phyloP scores from a whole-genome alignment of 2,888 invertebrate species.

The Parnassius smintheus region DNA sequence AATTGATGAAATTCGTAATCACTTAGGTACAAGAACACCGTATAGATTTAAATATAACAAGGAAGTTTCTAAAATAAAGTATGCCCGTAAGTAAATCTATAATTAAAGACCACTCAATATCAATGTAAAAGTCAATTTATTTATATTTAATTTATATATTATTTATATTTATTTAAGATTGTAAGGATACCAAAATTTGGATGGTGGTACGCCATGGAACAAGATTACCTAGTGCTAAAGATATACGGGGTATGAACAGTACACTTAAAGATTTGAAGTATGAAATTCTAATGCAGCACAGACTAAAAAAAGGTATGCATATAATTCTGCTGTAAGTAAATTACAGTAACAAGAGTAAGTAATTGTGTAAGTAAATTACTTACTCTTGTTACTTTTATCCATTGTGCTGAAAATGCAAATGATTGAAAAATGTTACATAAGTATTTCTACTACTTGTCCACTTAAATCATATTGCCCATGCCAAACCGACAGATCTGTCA shows the following conservation, averaged over 20 bases:
- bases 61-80: conserved; percentile 81
- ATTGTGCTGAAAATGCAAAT: too few relatives aligned
- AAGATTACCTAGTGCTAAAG: conserved; percentile 83
- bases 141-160: neutral
- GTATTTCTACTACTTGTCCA: too few relatives aligned
- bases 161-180: conserved; percentile 70
- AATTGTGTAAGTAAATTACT: too few relatives aligned
- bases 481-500: too few relatives aligned
- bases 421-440: too few relatives aligned
- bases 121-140: neutral
- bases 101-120: neutral
- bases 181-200: conserved; percentile 86
- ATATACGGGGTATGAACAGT: conserved; percentile 77
- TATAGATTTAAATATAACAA: conserved; percentile 86
- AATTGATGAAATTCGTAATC: conserved; percentile 51
- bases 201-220: conserved; percentile 89
- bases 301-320: conserved; percentile 67
- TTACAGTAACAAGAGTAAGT: too few relatives aligned
- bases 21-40: conserved; percentile 86
- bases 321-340: too few relatives aligned
- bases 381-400: too few relatives aligned
- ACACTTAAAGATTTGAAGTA: conserved; percentile 77
- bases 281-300: conserved; percentile 76
- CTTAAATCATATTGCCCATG: too few relatives aligned
- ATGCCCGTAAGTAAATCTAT: conserved; percentile 79